phyloP scores from a whole-genome alignment of 2,797 vertebrate species.

The Cossypha niveicapilla region DNA sequence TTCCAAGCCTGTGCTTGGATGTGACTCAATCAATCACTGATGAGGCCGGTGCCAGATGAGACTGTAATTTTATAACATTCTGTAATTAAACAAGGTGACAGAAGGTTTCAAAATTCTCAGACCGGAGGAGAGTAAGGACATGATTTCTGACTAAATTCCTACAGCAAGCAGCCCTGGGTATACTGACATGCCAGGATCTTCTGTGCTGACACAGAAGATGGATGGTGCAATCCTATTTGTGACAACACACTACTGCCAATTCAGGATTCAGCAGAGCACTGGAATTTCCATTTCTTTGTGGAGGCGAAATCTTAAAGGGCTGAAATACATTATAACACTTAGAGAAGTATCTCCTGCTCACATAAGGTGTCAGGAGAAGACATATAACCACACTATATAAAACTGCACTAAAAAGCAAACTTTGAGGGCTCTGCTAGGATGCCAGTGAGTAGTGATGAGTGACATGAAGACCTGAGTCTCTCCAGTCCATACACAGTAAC shows the following conservation, averaged over 20 bases:
- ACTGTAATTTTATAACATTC: not conserved
- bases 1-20: not conserved
- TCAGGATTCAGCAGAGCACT: not conserved
- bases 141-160: not conserved
- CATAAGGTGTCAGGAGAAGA: not conserved
- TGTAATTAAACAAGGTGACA: not conserved
- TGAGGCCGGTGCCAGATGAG: not conserved
- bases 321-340: not conserved
- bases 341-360: not conserved
- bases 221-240: not conserved
- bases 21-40: not conserved
- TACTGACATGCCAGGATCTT: not conserved
- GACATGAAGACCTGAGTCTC: not conserved
- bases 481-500: not conserved
- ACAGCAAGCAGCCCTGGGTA: not conserved
- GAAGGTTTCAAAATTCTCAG: not conserved
- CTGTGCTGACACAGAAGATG: not conserved
- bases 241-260: not conserved
- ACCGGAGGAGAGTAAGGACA: not conserved
- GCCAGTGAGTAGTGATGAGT: not conserved
- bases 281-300: not conserved
- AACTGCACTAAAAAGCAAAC: not conserved
- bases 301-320: not conserved
- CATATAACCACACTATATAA: not conserved
- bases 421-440: not conserved